Evolutionary conservation across 2,888 invertebrate species (phyloP).

Genomic region (Acanthococcus lagerstroemiae): DNA sequence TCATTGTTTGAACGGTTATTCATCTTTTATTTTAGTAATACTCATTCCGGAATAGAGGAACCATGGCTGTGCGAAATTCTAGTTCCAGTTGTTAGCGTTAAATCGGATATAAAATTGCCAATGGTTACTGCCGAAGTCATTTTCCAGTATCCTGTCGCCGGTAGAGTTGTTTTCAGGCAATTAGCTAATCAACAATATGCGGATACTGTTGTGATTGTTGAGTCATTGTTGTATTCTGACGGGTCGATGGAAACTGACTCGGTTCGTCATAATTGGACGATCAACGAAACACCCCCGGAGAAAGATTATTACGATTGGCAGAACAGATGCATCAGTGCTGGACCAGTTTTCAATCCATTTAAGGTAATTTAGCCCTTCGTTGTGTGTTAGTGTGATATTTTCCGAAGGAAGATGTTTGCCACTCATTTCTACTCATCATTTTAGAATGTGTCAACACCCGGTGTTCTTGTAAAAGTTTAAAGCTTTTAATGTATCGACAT

Average conservation of each 20-base stretch:
- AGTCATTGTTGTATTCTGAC: slow-evolving; percentile 78
- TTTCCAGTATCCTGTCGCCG: slow-evolving; percentile 80
- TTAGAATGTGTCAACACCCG: not conserved
- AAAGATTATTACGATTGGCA: slow-evolving; percentile 88
- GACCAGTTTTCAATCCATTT: slow-evolving; percentile 65
- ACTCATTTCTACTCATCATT: no score
- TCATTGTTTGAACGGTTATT: no score
- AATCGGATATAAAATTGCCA: slow-evolving; percentile 57
- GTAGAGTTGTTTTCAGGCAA: slow-evolving; percentile 71
- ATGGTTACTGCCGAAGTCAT: slow-evolving; percentile 69
- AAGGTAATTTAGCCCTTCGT: slow-evolving; percentile 46
- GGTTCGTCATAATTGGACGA: slow-evolving; percentile 64
- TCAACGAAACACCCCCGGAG: slow-evolving; percentile 68
- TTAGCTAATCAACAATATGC: slow-evolving; percentile 66
- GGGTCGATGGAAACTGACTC: slow-evolving; percentile 67
- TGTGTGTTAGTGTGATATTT: no score
- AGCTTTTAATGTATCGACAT: no score
- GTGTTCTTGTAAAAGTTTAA: no score
- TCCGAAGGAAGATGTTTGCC: no score
- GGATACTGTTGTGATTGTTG: slow-evolving; percentile 74
- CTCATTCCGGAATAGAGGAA: slow-evolving; percentile 33
- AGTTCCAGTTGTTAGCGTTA: slow-evolving; percentile 49
- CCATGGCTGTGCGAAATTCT: slow-evolving; percentile 59
- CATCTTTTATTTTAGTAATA: not conserved
- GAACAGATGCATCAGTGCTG: slow-evolving; percentile 68